These are phyloP conservation scores for Trichopoda pennipes DNA, from an alignment of 2,888 invertebrate species.

Conservation along the genomic window DNA sequence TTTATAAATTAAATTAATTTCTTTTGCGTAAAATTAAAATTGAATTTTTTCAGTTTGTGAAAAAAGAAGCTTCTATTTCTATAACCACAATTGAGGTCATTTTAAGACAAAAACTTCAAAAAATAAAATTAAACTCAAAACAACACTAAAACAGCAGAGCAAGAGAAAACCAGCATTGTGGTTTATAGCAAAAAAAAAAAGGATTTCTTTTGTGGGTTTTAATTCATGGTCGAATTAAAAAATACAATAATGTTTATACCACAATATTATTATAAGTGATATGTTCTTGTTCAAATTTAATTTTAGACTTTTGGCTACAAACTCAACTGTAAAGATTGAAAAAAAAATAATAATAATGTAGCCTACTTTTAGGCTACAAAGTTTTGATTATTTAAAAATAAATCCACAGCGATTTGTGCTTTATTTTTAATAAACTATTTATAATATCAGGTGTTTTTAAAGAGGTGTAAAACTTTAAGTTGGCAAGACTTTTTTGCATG, in stretches of 20 bases:
- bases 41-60: slow-evolving; percentile 32
- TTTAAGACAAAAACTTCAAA: neutral
- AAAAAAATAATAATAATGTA: slow-evolving; percentile 1
- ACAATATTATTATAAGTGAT: slow-evolving; percentile 28
- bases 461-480: too few species aligned
- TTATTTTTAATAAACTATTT: too few species aligned
- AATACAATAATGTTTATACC: slow-evolving; percentile 39
- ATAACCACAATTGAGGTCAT: slow-evolving; percentile 19
- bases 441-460: too few species aligned
- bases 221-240: slow-evolving; percentile 45
- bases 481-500: too few species aligned
- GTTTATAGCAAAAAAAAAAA: slow-evolving; percentile 7
- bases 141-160: neutral
- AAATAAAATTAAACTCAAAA: neutral
- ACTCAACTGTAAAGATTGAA: neutral
- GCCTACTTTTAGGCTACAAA: slow-evolving; percentile 13
- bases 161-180: neutral
- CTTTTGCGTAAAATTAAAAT: slow-evolving; percentile 11
- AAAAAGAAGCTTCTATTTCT: neutral
- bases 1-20: neutral
- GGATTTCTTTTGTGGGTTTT: slow-evolving; percentile 37
- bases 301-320: neutral
- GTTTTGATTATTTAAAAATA: neutral
- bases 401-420: too few species aligned
- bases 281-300: slow-evolving; percentile 5